Percentiles rank a stretch among this genome's conserved stretches.
Conservation (phyloP, 1,140 invertebrate genomes). For the Bombus confusus region DNA sequence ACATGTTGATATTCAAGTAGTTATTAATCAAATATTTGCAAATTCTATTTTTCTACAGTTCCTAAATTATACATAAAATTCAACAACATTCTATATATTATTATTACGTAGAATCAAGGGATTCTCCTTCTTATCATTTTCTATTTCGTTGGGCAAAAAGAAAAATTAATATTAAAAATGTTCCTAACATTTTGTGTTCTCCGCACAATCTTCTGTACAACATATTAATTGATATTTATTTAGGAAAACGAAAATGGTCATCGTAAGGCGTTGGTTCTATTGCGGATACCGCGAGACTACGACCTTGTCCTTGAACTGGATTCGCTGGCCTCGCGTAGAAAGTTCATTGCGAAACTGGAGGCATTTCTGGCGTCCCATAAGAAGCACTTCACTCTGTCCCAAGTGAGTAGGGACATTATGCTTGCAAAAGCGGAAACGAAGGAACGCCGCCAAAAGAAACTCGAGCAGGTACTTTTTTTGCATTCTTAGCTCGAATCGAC, state of each 20-base stretch:
- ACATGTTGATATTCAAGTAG: too few relatives aligned
- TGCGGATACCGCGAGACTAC: slow-evolving; percentile 95
- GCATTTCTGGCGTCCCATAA: slow-evolving; percentile 92
- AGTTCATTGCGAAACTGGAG: slow-evolving; percentile 96
- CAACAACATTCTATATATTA: too few relatives aligned
- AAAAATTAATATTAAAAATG: too few relatives aligned
- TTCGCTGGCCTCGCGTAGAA: slow-evolving; percentile 89
- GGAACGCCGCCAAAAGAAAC: slow-evolving; percentile 94
- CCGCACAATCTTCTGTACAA: not conserved
- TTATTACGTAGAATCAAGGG: too few relatives aligned
- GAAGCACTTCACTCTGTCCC: slow-evolving; percentile 87
- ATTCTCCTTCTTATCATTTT: too few relatives aligned
- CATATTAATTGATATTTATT: slow-evolving; percentile 12
- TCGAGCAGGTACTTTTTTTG: slow-evolving; percentile 87
- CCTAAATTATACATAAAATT: too few relatives aligned
- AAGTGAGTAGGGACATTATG: slow-evolving; percentile 91
- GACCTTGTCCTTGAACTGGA: slow-evolving; percentile 98
- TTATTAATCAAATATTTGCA: too few relatives aligned
- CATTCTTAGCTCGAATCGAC: not conserved
- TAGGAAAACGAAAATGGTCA: slow-evolving; percentile 89
- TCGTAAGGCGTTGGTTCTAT: slow-evolving; percentile 90
- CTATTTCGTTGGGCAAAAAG: too few relatives aligned
- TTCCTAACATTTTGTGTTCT: too few relatives aligned
- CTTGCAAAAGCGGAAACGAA: slow-evolving; percentile 97
- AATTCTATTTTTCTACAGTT: not conserved